phyloP scores from a whole-genome alignment of 2,113 vertebrate genomes.

The Ellobius talpinus region DNA sequence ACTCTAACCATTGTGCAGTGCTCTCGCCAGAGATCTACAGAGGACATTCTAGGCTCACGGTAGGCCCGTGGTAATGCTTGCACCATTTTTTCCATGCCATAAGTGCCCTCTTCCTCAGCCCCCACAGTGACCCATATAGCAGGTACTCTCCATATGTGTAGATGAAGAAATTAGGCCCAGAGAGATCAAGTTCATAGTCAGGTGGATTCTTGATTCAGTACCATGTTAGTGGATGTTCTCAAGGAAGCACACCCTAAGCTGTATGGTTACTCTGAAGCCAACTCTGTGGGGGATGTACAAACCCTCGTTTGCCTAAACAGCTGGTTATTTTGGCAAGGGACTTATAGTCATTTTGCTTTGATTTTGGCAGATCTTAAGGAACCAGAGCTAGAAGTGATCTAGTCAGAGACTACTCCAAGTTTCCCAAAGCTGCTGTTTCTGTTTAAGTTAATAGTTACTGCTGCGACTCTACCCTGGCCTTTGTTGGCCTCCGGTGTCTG shows the following conservation, averaged over 20 bases:
- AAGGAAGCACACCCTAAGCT: not conserved
- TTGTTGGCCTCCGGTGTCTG: not conserved
- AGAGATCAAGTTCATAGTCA: not conserved
- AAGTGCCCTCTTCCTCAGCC: not conserved
- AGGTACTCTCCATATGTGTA: not conserved
- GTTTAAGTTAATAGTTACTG: not conserved
- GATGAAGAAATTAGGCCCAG: not conserved
- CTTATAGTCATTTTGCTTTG: not conserved
- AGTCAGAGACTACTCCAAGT: not conserved
- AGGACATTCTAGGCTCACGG: not conserved
- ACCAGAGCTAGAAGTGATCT: not conserved
- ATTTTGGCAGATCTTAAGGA: constrained; percentile 20
- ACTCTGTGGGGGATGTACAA: not conserved
- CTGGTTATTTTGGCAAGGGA: not conserved
- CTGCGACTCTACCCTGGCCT: not conserved
- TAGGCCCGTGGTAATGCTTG: not conserved
- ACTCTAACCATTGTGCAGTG: too few species aligned
- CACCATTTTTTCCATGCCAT: not conserved
- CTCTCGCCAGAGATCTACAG: not conserved
- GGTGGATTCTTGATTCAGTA: not conserved
- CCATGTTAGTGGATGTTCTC: not conserved
- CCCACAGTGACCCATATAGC: not conserved
- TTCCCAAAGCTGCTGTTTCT: not conserved
- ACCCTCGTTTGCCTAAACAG: not conserved
- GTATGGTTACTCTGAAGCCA: not conserved